Conservation (phyloP, 2,797 vertebrate species). For the Odontamblyopus rebecca region DNA sequence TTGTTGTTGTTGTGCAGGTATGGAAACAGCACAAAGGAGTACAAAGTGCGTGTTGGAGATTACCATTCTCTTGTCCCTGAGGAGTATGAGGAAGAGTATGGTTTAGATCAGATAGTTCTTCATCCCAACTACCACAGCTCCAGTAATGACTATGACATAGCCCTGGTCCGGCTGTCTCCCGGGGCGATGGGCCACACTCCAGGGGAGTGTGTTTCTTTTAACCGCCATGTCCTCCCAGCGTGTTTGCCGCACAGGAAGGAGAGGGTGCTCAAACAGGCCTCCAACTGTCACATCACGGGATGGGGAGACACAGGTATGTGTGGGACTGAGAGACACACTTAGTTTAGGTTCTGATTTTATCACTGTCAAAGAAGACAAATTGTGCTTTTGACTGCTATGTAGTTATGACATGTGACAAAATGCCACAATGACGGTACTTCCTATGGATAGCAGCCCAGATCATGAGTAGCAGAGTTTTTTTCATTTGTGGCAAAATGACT, state of each 20-base stretch:
- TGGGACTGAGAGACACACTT: background rate
- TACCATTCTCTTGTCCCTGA: conserved; percentile 94
- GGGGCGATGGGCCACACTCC: conserved; percentile 70
- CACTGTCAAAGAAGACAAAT: background rate
- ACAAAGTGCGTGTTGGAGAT: conserved; percentile 91
- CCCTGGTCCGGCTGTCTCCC: conserved; percentile 82
- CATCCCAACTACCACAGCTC: conserved; percentile 84
- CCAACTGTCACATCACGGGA: conserved; percentile 92
- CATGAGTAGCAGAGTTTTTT: too few species aligned
- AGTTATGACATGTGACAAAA: background rate
- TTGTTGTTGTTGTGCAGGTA: conserved; percentile 77
- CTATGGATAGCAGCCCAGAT: too few species aligned
- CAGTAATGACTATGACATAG: conserved; percentile 92
- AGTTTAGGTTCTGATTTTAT: background rate
- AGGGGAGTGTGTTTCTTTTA: conserved; percentile 84
- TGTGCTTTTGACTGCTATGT: background rate
- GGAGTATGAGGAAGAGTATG: conserved; percentile 90
- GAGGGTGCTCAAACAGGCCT: conserved; percentile 84
- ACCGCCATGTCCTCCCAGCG: conserved; percentile 86
- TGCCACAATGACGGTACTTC: too few species aligned
- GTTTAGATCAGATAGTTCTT: conserved; percentile 83
- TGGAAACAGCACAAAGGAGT: conserved; percentile 87
- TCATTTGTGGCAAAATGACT: too few species aligned
- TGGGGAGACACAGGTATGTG: conserved; percentile 96
- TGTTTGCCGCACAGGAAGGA: conserved; percentile 88